Evolutionary conservation across 37 sponge, comb jelly and placozoan genomes (phyloP), one percentile per base, ranked within the genome.

Genomic region (Theonella swinhoei): DNA sequence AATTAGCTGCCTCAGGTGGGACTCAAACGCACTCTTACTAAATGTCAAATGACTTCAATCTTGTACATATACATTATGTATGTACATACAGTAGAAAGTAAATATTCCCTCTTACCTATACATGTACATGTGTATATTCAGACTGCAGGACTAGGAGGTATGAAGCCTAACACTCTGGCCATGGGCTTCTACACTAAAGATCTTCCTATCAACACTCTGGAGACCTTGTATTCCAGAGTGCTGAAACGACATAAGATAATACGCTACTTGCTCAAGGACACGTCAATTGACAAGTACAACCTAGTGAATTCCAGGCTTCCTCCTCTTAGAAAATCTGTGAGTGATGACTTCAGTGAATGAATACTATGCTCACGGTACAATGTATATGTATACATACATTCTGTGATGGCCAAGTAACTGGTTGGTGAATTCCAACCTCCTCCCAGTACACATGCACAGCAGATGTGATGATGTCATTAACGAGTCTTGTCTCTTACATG

Each of bases 91-190:
- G n/a, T n/a, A n/a, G n/a, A n/a, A n/a, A 42, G 4, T 47, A 35
- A 9, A 24, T 38, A 9, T 38, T 9, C 24, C 11, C n/a, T n/a
- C n/a, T n/a, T n/a, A n/a, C n/a, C n/a, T n/a, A n/a, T n/a, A n/a
- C n/a, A n/a, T n/a, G n/a, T n/a, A n/a, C n/a, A n/a, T n/a, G n/a
- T n/a, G n/a, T n/a, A n/a, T n/a, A n/a, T n/a, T n/a, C 76, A 96
- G 99, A 90, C 90, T 0, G 83, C 99, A 19, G 99, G 99, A 23
- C 87, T 99, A 28, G 99, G 99, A 17, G 99, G 97, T 0, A 99
- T 99, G 99, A 99, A 94, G 66, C 99, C 99, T 22, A 99, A 99
- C 84, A 99, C 97, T 8, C 91, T 99, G 8, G 99, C 91, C 38
- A 60, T 99, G 35, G 99, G 99, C 31, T 93, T 89, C 76, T 93